Evolutionary conservation across 1,140 invertebrate species (phyloP).

Genomic region (Drosophila fuyamai): DNA sequence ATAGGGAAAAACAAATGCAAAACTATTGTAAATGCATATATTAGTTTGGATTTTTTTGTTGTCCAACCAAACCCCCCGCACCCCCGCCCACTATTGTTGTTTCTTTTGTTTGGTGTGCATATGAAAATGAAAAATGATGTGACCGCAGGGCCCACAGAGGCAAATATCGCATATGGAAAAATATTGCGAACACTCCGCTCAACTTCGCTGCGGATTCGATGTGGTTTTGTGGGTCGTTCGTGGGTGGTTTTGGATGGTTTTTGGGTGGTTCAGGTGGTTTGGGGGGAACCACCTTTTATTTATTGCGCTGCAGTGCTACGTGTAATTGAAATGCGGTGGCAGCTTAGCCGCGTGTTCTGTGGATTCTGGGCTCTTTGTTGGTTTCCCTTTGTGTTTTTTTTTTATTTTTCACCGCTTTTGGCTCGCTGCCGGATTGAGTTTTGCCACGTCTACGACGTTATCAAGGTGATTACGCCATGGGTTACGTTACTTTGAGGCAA

Average conservation of each 20-base stretch:
- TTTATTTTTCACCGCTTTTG: neutral
- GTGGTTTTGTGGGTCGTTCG: constrained; percentile 6
- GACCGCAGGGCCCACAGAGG: constrained; percentile 69
- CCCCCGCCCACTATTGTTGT: constrained; percentile 14
- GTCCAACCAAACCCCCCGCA: neutral
- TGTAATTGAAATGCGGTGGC: constrained; percentile 60
- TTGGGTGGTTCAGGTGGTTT: neutral
- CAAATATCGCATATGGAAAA: constrained; percentile 62
- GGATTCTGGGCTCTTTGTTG: constrained; percentile 22
- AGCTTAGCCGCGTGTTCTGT: constrained; percentile 14
- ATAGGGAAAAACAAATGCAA: constrained; percentile 53
- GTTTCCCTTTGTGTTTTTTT: constrained; percentile 14
- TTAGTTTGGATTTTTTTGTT: constrained; percentile 30
- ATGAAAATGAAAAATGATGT: constrained; percentile 80
- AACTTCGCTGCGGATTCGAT: constrained; percentile 11
- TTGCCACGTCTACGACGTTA: constrained; percentile 18
- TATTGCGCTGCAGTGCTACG: constrained; percentile 51
- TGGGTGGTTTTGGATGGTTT: constrained; percentile 7
- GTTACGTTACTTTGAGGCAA: neutral
- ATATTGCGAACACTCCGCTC: constrained; percentile 29
- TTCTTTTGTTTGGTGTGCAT: constrained; percentile 57
- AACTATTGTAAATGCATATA: constrained; percentile 78
- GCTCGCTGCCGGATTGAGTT: constrained; percentile 20
- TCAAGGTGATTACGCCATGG: constrained; percentile 9
- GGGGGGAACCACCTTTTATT: constrained; percentile 36